Base-by-base conservation (phyloP, 2,888 invertebrate species). In the Zhuqinia jingwanae region DNA sequence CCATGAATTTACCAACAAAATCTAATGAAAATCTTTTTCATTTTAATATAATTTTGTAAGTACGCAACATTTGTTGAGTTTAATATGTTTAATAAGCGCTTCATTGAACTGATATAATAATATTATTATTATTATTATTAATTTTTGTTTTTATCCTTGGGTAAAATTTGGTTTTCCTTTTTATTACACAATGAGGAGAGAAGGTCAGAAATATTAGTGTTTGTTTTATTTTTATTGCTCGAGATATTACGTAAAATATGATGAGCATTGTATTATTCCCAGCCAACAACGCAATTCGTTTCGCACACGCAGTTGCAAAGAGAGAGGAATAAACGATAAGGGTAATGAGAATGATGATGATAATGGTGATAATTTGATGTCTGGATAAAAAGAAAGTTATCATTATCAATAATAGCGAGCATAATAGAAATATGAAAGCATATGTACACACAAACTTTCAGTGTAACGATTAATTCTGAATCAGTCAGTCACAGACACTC, bases 401-500 rank as follows among this genome's bases (percentile, higher is more conserved):
- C 79, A 80, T 65, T 80, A 80, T 77, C 60, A 77, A 77, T 77
- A 77, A 60, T 77, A n/a, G n/a, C n/a, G 60, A 75, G n/a, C n/a
- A n/a, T n/a, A n/a, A n/a, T n/a, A n/a, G n/a, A n/a, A n/a, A n/a
- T n/a, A n/a, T n/a, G n/a, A n/a, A n/a, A n/a, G n/a, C n/a, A n/a
- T n/a, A n/a, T n/a, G n/a, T n/a, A n/a, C n/a, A n/a, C n/a, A n/a
- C n/a, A n/a, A n/a, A n/a, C n/a, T n/a, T n/a, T n/a, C n/a, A n/a
- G n/a, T n/a, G n/a, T 68, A 65, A 85, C 85, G 89, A 89, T 88
- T 89, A 89, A 89, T 89, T 89, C 76, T 73, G 80, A 87, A 87
- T 88, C 88, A 91, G 90, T 91, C 91, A 90, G 88, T 88, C 81
- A 88, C 91, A 91, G 91, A 90, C 90, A 90, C 88, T 88, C 88